These are phyloP conservation scores for Agrenia bidenticulata DNA, from an alignment of 2,888 invertebrate genomes.

Conservation along the genomic window DNA sequence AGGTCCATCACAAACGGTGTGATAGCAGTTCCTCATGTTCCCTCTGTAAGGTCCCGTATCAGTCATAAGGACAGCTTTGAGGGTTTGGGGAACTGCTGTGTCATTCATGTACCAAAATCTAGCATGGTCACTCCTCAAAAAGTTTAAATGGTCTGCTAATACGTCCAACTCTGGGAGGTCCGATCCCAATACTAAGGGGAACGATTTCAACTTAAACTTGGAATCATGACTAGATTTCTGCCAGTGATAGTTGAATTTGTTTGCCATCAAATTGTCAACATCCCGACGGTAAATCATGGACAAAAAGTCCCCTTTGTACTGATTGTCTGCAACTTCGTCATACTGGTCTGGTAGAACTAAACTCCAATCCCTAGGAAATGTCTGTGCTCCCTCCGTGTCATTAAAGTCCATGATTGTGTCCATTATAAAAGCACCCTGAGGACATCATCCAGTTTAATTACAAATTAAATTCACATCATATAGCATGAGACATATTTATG, in stretches of 20 bases:
- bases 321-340: conserved; percentile 46
- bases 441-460: neutral
- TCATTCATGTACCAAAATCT: conserved; percentile 56
- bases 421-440: conserved; percentile 55
- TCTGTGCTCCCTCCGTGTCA: conserved; percentile 54
- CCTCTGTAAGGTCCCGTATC: conserved; percentile 55
- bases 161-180: conserved; percentile 53
- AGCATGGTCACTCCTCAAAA: conserved; percentile 56
- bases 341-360: conserved; percentile 50
- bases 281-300: conserved; percentile 54
- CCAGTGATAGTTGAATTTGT: conserved; percentile 52
- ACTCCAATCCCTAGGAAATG: conserved; percentile 54
- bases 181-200: conserved; percentile 52
- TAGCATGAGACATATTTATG: no score
- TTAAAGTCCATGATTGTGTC: conserved; percentile 56
- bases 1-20: conserved; percentile 51
- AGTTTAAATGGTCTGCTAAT: conserved; percentile 54
- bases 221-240: conserved; percentile 38
- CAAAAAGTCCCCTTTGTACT: conserved; percentile 55
- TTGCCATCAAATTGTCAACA: conserved; percentile 54
- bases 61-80: conserved; percentile 55
- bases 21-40: conserved; percentile 51
- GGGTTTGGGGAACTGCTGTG: conserved; percentile 49
- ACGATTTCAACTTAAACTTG: conserved; percentile 51
- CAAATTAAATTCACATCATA: no score